A percentile compares a stretch with the other conserved stretches of the same genome.
Conservation (phyloP, 2,113 vertebrate genomes). For the Gila orcuttii region DNA sequence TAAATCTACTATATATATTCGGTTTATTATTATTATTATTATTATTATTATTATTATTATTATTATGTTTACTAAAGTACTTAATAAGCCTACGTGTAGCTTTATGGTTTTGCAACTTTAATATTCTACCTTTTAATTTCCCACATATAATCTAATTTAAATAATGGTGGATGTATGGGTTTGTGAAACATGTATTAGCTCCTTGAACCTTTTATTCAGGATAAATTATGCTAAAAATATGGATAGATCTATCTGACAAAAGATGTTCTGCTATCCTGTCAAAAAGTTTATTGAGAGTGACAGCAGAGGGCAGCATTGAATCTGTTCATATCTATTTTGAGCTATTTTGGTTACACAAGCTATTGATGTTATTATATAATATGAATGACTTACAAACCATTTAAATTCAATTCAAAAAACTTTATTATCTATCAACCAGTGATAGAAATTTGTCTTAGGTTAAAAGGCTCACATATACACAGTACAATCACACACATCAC, state of each 20-base stretch:
- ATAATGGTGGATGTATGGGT: background rate
- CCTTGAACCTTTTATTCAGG: background rate
- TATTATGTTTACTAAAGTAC: background rate
- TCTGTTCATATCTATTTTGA: background rate
- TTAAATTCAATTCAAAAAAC: too few relatives aligned
- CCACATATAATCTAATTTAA: background rate
- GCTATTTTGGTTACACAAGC: conserved; percentile 3
- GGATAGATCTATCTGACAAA: background rate
- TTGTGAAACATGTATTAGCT: background rate
- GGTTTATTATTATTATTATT: background rate
- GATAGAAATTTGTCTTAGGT: too few relatives aligned
- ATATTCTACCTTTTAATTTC: background rate
- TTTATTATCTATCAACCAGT: too few relatives aligned
- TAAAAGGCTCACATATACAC: too few relatives aligned
- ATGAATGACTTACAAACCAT: background rate
- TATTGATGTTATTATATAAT: background rate
- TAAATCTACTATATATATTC: background rate
- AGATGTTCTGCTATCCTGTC: background rate
- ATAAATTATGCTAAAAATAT: background rate
- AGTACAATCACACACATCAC: too few relatives aligned
- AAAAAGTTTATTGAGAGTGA: background rate
- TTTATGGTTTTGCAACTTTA: background rate
- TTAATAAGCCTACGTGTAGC: background rate
- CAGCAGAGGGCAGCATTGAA: conserved; percentile 50
- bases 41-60: background rate